Conservation (phyloP, 1,140 invertebrate species). For the Batillaria attramentaria region DNA sequence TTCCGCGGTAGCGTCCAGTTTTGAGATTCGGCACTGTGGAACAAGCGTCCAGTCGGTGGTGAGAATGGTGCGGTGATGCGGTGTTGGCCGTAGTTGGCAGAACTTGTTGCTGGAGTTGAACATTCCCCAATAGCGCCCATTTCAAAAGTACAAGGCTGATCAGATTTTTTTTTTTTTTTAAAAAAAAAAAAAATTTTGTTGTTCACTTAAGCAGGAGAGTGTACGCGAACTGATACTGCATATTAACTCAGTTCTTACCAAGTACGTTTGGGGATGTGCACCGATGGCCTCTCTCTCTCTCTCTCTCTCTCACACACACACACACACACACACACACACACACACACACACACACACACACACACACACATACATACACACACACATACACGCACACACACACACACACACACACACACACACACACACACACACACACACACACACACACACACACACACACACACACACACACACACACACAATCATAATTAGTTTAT, state of each 20-base stretch:
- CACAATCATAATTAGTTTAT: no score
- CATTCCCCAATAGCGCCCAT: neutral
- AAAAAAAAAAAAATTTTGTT: neutral
- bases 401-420: constrained; percentile 5
- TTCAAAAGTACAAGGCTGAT: neutral
- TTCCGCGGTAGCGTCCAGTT: no score
- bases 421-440: neutral
- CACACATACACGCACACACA: neutral
- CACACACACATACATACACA: neutral
- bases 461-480: neutral
- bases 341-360: neutral
- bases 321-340: neutral
- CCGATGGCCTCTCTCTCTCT: neutral
- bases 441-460: no score
- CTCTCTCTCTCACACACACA: neutral
- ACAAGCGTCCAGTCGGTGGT: no score
- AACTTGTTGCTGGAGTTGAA: no score
- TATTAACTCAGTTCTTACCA: neutral
- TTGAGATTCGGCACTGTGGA: no score
- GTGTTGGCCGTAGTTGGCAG: no score
- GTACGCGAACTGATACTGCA: neutral
- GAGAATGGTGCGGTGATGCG: no score
- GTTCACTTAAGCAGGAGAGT: neutral
- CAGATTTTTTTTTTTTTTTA: neutral
- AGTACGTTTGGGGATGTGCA: neutral